Base-by-base conservation (phyloP, 2,888 invertebrate species). In the Cephus pulcher region DNA sequence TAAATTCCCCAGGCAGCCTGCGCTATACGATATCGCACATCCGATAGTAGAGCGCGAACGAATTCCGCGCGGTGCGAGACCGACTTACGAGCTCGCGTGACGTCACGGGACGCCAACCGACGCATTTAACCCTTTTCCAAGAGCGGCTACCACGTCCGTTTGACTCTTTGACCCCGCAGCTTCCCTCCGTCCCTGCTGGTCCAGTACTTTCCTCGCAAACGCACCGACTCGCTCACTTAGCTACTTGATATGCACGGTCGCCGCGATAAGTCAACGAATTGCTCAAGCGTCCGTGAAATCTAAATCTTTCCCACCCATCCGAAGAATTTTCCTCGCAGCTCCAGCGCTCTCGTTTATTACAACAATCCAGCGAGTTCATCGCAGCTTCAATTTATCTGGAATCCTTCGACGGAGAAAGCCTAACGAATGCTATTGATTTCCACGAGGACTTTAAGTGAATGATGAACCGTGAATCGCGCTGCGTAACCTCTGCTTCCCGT, bases 311-410 rank as follows among this genome's bases (percentile, higher is more conserved):
- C 82, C 85, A 87, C 86, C 89, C 87, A 85, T 87, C 86, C 81
- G 78, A 74, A 69, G 75, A 80, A 80, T 80, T 80, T 75, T 76
- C 80, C 79, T 30, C 70, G 70, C 73, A 74, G 80, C 77, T 76
- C 34, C 11, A 76, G 78, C 15, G 35, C 74, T 34, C 74, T 74
- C 74, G 82, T 85, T 86, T 86, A 88, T 90, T 89, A 86, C 85
- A 83, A 82, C 84, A 86, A 89, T 89, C 87, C 88, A 85, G 85
- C 81, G 85, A 87, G 88, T 87, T 90, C 88, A 87, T 90, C 88
- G 86, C 86, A 86, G 87, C 80, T 89, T 87, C 90, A 90, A 90
- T 90, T 90, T 89, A 86, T 90, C 89, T 89, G 82, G 80, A 85
- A 82, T 83, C 87, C 81, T 78, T 40, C 15, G 40, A 40, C 6